A percentile compares a stretch with the other conserved stretches of the same genome.
Evolutionary conservation across 1,140 invertebrate genomes (phyloP).

Genomic region (Macrobrachium nipponense): DNA sequence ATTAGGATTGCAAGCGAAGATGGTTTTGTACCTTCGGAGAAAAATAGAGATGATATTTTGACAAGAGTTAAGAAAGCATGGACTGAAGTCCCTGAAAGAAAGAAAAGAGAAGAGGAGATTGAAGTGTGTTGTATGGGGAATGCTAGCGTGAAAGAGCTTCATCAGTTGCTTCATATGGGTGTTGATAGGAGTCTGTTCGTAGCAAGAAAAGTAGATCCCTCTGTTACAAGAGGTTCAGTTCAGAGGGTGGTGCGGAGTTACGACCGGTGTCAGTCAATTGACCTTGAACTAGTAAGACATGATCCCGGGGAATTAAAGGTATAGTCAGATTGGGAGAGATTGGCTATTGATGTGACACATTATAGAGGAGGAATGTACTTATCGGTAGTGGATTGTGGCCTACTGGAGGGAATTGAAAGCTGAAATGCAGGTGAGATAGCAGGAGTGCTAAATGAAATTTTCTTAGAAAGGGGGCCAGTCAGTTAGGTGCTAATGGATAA

Average conservation of each 20-base stretch:
- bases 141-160: background rate
- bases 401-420: background rate
- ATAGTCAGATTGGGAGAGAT: background rate
- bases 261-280: too few relatives aligned
- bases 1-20: too few relatives aligned
- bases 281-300: background rate
- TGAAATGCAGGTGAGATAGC: too few relatives aligned
- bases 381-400: background rate
- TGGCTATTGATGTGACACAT: constrained; percentile 32
- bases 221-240: too few relatives aligned
- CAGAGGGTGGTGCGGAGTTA: too few relatives aligned
- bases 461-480: constrained; percentile 26
- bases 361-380: background rate
- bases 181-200: too few relatives aligned
- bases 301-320: background rate
- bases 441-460: background rate
- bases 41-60: constrained; percentile 17
- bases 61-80: too few relatives aligned
- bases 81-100: background rate
- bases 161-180: constrained; percentile 2
- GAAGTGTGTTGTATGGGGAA: background rate
- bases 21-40: background rate
- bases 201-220: constrained; percentile 9
- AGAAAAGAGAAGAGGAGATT: background rate
- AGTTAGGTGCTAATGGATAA: constrained; percentile 21